Percentiles rank a stretch among this genome's conserved stretches.
Conservation (phyloP, 2,888 invertebrate genomes). For the Chaitophorus viminalis region DNA sequence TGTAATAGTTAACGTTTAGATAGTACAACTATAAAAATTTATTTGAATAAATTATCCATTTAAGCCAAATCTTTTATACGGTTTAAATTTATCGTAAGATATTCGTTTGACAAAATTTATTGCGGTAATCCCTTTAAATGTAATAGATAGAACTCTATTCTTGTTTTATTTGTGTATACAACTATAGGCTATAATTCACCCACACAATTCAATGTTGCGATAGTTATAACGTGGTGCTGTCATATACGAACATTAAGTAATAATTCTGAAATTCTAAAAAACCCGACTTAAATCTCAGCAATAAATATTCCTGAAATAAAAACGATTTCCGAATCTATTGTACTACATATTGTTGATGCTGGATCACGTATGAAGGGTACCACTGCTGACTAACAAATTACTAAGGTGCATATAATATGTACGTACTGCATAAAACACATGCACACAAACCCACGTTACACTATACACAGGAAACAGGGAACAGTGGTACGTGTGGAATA, state of each 20-base stretch:
- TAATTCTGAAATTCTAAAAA: slow-evolving; percentile 28
- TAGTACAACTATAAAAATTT: too few species aligned
- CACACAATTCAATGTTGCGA: slow-evolving; percentile 5
- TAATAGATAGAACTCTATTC: not conserved
- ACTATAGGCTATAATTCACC: slow-evolving; percentile 17
- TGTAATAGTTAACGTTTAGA: too few species aligned
- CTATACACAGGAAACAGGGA: slow-evolving; percentile 33
- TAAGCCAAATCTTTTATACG: not conserved
- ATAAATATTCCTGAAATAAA: slow-evolving; percentile 48
- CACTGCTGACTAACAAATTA: slow-evolving; percentile 21
- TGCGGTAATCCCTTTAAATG: not conserved
- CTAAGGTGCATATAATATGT: slow-evolving; percentile 4
- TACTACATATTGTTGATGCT: slow-evolving; percentile 35
- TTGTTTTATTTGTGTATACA: not conserved
- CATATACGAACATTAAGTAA: not conserved
- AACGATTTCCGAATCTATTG: slow-evolving; percentile 39
- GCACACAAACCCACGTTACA: not conserved
- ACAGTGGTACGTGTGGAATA: slow-evolving; percentile 40
- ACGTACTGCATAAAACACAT: not conserved
- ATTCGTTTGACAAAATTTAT: not conserved
- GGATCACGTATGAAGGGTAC: slow-evolving; percentile 30
- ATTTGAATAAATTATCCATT: not conserved
- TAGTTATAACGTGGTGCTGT: not conserved
- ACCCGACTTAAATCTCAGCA: slow-evolving; percentile 26
- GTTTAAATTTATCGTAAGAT: not conserved